Base-by-base conservation (phyloP, 2,113 vertebrate genomes). In the Aegypius monachus region DNA sequence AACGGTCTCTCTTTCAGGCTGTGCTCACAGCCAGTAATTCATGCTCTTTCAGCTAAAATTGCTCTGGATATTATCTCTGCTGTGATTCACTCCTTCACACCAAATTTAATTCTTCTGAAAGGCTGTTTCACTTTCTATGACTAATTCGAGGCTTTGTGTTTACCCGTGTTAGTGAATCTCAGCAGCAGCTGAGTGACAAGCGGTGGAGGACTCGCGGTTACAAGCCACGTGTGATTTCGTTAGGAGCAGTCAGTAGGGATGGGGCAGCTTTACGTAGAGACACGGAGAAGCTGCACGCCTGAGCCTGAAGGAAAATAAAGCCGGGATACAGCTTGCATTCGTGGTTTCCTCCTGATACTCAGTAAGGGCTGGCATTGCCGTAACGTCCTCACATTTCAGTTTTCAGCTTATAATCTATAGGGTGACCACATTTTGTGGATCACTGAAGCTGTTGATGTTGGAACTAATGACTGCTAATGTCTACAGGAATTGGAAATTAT, bases 381-480 rank as follows among this genome's bases (percentile, higher is more conserved):
- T 16, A 25, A 29, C 0, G 1, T 9, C 45, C n/a, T 50, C 22
- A 1, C 2, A 0, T 52, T 67, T n/a, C 38, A 16, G 22, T 50
- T 68, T 79, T 38, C 61, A 42, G 32, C 6, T 52, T 50, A 10
- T 27, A 19, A 68, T 6, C 8, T 23, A 7, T 1, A 31, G 19
- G 6, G 12, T 18, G 38, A 15, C 10, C 17, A 11, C 0, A 0
- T 34, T 10, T 20, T 6, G 9, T 14, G 13, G 22, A 34, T 48
- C 29, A 5, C 7, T 21, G 20, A 53, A 34, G 43, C 23, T 32
- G 65, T 13, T 42, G 50, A 36, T n/a, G 18, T 38, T 53, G 63
- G 43, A 81, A 62, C 14, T 27, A 36, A 52, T 25, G 65, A 7
- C 13, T 63, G 16, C 52, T 32, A 5, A 68, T 34, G 14, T 27